Percentiles rank a stretch among this genome's conserved stretches.
These are phyloP conservation scores for Phymanthus crucifer DNA, from an alignment of 92 coral and sea anemone species.

Conservation along the genomic window DNA sequence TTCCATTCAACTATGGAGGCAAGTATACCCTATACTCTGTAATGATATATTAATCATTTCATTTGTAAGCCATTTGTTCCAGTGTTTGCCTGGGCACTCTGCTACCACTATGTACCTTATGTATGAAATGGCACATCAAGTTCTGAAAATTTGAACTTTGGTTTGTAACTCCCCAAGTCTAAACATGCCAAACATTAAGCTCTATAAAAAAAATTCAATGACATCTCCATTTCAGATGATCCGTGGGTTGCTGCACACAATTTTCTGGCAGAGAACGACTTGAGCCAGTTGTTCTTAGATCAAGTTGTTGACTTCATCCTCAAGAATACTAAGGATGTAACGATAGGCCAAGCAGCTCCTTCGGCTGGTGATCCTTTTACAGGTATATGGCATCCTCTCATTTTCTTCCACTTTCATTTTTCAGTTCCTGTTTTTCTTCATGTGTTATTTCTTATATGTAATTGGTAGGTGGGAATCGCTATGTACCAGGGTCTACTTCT, in stretches of 20 bases:
- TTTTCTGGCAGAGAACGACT: slow-evolving; percentile 84
- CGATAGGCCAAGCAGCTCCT: slow-evolving; percentile 74
- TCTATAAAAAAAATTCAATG: too few relatives aligned
- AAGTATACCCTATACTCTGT: too few relatives aligned
- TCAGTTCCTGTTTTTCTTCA: not conserved
- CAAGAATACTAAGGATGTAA: slow-evolving; percentile 86
- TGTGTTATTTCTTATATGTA: not conserved
- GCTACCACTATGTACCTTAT: too few relatives aligned
- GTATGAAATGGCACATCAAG: too few relatives aligned
- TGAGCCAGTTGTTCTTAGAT: slow-evolving; percentile 93
- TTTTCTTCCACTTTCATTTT: too few relatives aligned
- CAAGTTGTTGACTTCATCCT: slow-evolving; percentile 90
- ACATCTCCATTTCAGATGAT: slow-evolving; percentile 59
- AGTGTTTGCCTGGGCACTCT: too few relatives aligned
- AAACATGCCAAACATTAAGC: too few relatives aligned
- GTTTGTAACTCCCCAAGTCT: too few relatives aligned
- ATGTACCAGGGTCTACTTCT: slow-evolving; percentile 59
- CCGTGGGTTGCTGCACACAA: slow-evolving; percentile 99
- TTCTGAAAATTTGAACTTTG: too few relatives aligned
- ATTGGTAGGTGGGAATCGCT: slow-evolving; percentile 82
- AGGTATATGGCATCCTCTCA: slow-evolving; percentile 61
- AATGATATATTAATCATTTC: too few relatives aligned
- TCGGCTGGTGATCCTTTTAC: slow-evolving; percentile 84
- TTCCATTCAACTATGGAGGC: slow-evolving; percentile 93
- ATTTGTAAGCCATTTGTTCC: too few relatives aligned